Percentiles rank a stretch among this genome's conserved stretches.
Conservation (phyloP, 2,797 vertebrate species). For the Glossophaga mutica region DNA sequence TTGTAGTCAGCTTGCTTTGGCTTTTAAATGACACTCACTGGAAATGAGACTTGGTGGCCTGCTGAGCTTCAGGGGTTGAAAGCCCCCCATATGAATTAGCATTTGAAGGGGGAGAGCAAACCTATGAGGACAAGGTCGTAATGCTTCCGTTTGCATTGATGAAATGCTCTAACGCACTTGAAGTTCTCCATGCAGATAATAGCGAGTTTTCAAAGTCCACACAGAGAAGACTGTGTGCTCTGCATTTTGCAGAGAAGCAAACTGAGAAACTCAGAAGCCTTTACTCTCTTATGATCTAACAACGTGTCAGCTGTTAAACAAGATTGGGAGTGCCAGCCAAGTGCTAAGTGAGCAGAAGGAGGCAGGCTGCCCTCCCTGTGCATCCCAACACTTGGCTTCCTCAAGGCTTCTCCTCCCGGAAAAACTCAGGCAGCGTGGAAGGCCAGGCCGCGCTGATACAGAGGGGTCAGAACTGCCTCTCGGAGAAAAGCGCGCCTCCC, state of each 20-base stretch:
- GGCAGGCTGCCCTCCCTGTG: neutral
- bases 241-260: constrained; percentile 25
- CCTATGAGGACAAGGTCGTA: neutral
- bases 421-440: neutral
- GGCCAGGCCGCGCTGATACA: neutral
- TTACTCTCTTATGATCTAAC: constrained; percentile 4
- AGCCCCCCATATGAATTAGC: neutral
- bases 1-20: constrained; percentile 72
- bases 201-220: neutral
- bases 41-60: constrained; percentile 69
- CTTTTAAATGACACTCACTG: constrained; percentile 66
- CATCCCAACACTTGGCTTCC: constrained; percentile 6
- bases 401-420: neutral
- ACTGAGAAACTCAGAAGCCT: neutral
- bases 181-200: neutral
- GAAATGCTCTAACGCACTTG: neutral
- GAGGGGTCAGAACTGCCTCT: neutral
- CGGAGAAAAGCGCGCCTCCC: neutral
- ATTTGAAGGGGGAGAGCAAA: neutral
- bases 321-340: constrained; percentile 28
- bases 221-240: neutral
- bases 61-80: constrained; percentile 5
- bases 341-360: neutral
- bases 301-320: constrained; percentile 28
- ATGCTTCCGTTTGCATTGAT: constrained; percentile 2